Percentiles rank a stretch among this genome's conserved stretches.
Evolutionary conservation across 2,888 invertebrate genomes (phyloP).

Genomic region (Homarus gammarus): DNA sequence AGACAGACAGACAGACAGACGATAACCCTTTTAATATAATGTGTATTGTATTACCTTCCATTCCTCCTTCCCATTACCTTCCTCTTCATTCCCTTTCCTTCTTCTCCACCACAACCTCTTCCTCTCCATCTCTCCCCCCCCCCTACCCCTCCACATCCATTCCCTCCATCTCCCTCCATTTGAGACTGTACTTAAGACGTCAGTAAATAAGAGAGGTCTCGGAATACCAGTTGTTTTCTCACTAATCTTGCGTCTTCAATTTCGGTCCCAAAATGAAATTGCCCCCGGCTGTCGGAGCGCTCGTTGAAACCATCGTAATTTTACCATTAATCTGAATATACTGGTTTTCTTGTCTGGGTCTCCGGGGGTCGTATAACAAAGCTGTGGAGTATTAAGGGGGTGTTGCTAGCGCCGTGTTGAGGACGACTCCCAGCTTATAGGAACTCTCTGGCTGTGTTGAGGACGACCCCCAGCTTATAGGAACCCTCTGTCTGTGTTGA

Average conservation of each 20-base stretch:
- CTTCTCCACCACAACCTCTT: background rate
- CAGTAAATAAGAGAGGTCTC: slow-evolving; percentile 35
- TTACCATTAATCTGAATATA: slow-evolving; percentile 68
- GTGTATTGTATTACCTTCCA: too few relatives aligned
- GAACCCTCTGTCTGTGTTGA: too few relatives aligned
- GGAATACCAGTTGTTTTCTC: slow-evolving; percentile 24
- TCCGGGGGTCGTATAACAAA: slow-evolving; percentile 34
- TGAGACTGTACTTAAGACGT: slow-evolving; percentile 24
- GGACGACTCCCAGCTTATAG: background rate
- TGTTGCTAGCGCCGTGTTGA: background rate
- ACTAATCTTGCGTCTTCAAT: slow-evolving; percentile 53
- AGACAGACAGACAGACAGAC: background rate
- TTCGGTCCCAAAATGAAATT: slow-evolving; percentile 63
- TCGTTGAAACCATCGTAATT: slow-evolving; percentile 60
- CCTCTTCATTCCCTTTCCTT: background rate
- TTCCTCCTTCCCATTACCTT: background rate
- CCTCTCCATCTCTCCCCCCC: background rate
- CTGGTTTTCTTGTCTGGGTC: slow-evolving; percentile 50
- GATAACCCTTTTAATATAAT: too few relatives aligned
- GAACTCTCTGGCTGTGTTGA: too few relatives aligned
- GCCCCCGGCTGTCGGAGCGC: slow-evolving; percentile 44
- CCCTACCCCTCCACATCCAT: background rate
- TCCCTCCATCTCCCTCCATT: background rate
- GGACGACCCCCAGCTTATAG: too few relatives aligned
- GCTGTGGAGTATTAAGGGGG: slow-evolving; percentile 19